Percentiles rank a stretch among this genome's conserved stretches.
Evolutionary conservation across 2,888 invertebrate species (phyloP).

Genomic region (Thereva unica): DNA sequence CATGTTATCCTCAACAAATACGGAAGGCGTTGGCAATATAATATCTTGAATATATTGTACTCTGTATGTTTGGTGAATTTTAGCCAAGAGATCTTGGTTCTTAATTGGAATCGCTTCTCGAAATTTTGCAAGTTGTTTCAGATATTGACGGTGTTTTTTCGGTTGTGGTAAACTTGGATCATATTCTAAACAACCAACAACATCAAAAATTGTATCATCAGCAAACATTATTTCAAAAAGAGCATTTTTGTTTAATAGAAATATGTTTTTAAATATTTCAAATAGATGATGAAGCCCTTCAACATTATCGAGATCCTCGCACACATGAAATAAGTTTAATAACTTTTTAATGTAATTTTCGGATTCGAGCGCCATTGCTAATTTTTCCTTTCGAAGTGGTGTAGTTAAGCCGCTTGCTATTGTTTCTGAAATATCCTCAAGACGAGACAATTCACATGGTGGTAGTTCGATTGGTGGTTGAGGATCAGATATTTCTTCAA

Average conservation of each 20-base stretch:
- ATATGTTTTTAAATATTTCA: slow-evolving; percentile 98
- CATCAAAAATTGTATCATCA: slow-evolving; percentile 95
- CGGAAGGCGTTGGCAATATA: slow-evolving; percentile 96
- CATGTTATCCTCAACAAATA: slow-evolving; percentile 99
- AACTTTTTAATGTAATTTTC: slow-evolving; percentile 96
- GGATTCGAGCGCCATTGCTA: slow-evolving; percentile 89
- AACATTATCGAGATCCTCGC: slow-evolving; percentile 94
- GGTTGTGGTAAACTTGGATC: slow-evolving; percentile 86
- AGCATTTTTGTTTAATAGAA: slow-evolving; percentile 95
- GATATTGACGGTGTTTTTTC: slow-evolving; percentile 94
- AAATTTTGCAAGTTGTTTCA: slow-evolving; percentile 89
- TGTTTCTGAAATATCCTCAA: slow-evolving; percentile 94
- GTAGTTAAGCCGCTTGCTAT: slow-evolving; percentile 87
- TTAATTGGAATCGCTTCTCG: slow-evolving; percentile 93
- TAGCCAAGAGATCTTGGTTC: slow-evolving; percentile 91
- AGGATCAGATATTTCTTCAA: slow-evolving; percentile 94
- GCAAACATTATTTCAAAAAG: slow-evolving; percentile 98
- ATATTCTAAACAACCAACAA: slow-evolving; percentile 97
- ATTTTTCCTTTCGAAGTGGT: slow-evolving; percentile 89
- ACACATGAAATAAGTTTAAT: slow-evolving; percentile 92
- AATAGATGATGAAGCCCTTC: slow-evolving; percentile 94
- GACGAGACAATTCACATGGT: slow-evolving; percentile 87
- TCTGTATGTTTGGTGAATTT: slow-evolving; percentile 99
- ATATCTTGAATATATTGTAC: slow-evolving; percentile 99
- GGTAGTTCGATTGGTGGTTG: slow-evolving; percentile 94